Evolutionary conservation across 1,140 invertebrate species (phyloP), one percentile per base, ranked within the genome.

Genomic region (Agraylea sexmaculata): DNA sequence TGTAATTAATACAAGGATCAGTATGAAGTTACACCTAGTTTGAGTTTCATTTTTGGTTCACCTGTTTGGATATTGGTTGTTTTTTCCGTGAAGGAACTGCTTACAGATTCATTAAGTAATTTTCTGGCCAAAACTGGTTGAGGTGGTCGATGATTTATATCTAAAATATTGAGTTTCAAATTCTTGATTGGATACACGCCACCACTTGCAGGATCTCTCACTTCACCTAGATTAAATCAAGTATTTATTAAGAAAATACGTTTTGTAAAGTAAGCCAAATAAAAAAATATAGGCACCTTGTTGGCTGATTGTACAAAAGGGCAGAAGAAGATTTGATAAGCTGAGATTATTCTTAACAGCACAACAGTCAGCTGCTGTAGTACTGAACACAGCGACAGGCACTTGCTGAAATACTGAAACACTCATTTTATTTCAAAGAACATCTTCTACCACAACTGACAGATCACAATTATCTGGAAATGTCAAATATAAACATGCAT

Each of bases 331-430:
- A 66, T 95, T 86, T 33, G 83, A 78, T 56, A 95, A 91, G 15
- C 78, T 78, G 29, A 96, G 66, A 68, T 93, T 91, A 62, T 94
- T 95, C 57, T 88, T 90, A 43, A 80, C 76, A 55, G 88, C 90
- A 30, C 84, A 66, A 43, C 75, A 70, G 53, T 94, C 86, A 5
- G 85, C 90, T 56, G 78, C 73, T 20, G 72, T 64, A 53, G 85
- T 90, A 54, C 79, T 82, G 37, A 92, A 64, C 18, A 89, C 82
- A 31, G 86, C 90, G 37, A 95, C 72, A n/a, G n/a, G n/a, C n/a
- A n/a, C n/a, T n/a, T n/a, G n/a, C n/a, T n/a, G n/a, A n/a, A n/a
- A n/a, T n/a, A n/a, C n/a, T n/a, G n/a, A n/a, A n/a, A n/a, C n/a
- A n/a, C n/a, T n/a, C n/a, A n/a, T n/a, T n/a, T n/a, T n/a, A n/a